Conservation (phyloP, 2,113 vertebrate genomes). For the Brevimyrus niger region DNA sequence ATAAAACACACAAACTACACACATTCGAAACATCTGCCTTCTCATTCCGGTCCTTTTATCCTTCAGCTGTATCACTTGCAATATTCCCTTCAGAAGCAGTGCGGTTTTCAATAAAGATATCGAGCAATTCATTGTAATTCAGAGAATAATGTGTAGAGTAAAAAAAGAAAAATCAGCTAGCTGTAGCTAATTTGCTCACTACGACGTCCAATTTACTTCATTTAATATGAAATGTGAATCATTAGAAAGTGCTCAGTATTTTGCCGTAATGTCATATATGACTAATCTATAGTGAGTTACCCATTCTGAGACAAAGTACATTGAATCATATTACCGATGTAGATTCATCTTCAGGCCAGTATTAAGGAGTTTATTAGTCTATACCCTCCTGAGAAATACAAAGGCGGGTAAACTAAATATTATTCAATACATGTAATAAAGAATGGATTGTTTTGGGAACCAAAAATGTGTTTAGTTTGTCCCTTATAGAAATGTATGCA, state of each 20-base stretch:
- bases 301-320: not conserved
- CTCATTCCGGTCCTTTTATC: not conserved
- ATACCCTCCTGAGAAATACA: not conserved
- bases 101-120: constrained; percentile 35
- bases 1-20: not conserved
- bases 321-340: not conserved
- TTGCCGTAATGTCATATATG: not conserved
- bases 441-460: constrained; percentile 20
- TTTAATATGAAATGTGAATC: not conserved
- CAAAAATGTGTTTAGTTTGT: constrained; percentile 27
- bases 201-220: not conserved
- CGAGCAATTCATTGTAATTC: constrained; percentile 42
- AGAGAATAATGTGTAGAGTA: constrained; percentile 42
- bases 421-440: not conserved
- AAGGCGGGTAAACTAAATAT: not conserved
- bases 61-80: constrained; percentile 36
- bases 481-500: constrained; percentile 38
- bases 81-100: not conserved
- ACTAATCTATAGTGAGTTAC: not conserved
- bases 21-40: constrained; percentile 13
- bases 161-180: constrained; percentile 38
- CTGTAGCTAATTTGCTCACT: constrained; percentile 26
- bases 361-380: not conserved
- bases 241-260: not conserved
- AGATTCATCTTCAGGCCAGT: not conserved